A percentile compares a stretch with the other conserved stretches of the same genome.
Evolutionary conservation across 1,140 invertebrate genomes (phyloP).

Genomic region (Drosophila tsacasi): DNA sequence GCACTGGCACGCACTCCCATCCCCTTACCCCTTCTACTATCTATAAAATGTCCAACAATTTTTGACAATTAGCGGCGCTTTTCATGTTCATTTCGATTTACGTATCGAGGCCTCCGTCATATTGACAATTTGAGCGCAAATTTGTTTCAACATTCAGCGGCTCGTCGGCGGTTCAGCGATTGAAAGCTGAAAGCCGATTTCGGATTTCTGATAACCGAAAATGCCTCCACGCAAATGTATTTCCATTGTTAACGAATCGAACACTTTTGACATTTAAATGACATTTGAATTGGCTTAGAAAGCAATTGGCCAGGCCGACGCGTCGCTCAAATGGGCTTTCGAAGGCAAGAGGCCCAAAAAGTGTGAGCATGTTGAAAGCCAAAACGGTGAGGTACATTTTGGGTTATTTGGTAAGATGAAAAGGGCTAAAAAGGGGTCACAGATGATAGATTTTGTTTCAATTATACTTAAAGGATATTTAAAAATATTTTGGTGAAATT

Average conservation of each 20-base stretch:
- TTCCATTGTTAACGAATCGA: slow-evolving; percentile 69
- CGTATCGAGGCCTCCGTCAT: slow-evolving; percentile 61
- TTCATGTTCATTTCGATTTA: slow-evolving; percentile 62
- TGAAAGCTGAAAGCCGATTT: slow-evolving; percentile 47
- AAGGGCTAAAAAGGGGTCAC: not conserved
- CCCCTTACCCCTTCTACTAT: not conserved
- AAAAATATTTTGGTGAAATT: too few species aligned
- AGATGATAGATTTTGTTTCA: too few species aligned
- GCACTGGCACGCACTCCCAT: slow-evolving; percentile 35
- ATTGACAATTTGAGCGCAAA: slow-evolving; percentile 83
- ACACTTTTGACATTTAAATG: slow-evolving; percentile 78
- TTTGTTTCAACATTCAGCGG: slow-evolving; percentile 75
- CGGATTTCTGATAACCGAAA: slow-evolving; percentile 18
- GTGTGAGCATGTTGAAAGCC: slow-evolving; percentile 46
- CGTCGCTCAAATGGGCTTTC: slow-evolving; percentile 10
- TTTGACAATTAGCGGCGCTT: slow-evolving; percentile 84
- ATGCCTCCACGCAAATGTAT: slow-evolving; percentile 65
- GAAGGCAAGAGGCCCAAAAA: slow-evolving; percentile 18
- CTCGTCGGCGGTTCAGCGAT: slow-evolving; percentile 32
- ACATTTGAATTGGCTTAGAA: slow-evolving; percentile 72
- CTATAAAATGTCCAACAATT: slow-evolving; percentile 71
- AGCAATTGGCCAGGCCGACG: slow-evolving; percentile 32
- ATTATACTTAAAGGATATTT: too few species aligned
- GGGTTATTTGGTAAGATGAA: not conserved
- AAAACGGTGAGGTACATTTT: slow-evolving; percentile 28